Evolutionary conservation across 2,113 vertebrate genomes (phyloP), one percentile per base, ranked within the genome.

Genomic region (Syrmaticus mikado): DNA sequence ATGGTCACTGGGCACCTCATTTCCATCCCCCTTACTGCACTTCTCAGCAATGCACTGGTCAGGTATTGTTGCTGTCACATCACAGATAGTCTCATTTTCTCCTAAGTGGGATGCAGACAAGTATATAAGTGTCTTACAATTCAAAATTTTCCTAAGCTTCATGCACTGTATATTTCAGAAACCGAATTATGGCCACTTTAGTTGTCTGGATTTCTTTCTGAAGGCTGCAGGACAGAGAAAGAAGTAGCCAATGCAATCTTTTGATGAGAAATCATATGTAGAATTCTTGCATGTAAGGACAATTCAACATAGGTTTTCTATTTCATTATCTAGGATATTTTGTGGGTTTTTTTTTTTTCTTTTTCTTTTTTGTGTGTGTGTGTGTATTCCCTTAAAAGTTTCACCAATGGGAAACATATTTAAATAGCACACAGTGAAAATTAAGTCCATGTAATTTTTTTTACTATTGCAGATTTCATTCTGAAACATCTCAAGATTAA

Each of bases 401-500:
- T 94, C n/a, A 8, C 48, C 73, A 46, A 53, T 78, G 67, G 87
- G 88, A 95, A 93, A 82, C 68, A 94, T 58, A 95, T 96, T 96
- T 93, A 97, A 97, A 73, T 34, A 95, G 41, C 74, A 89, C 68
- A 66, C 85, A 90, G 84, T 92, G 97, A 97, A 97, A 97, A 97
- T 97, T 97, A 97, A 95, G 62, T 95, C 88, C 70, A 60, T 78
- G 86, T 78, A 94, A 89, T 94, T 97, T 96, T 58, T 97, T 98
- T 95, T 94, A 85, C 87, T 97, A 95, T 97, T 97, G 91, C 93
- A 95, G 96, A 97, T 96, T 97, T 97, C 97, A 98, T 97, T 98
- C 98, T 91, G 93, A 96, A 97, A 96, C 92, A 97, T 95, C 95
- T 97, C 96, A 96, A 97, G 97, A 97, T 95, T 97, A 98, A 98